Conservation (phyloP, 2,113 vertebrate genomes). For the Antennarius striatus region DNA sequence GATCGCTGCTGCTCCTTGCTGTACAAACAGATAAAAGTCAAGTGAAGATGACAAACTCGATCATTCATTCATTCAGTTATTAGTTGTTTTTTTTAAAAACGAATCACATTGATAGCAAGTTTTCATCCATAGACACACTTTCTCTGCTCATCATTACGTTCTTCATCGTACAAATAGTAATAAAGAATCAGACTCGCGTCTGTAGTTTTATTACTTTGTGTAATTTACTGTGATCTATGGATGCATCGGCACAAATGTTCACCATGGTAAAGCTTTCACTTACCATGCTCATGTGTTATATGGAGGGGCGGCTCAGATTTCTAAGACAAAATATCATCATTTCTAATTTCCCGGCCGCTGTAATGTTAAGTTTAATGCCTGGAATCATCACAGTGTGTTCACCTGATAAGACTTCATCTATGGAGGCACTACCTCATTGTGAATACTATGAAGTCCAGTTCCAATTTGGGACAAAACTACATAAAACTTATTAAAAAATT, state of each 20-base stretch:
- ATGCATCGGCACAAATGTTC: slow-evolving; percentile 50
- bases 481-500: no score
- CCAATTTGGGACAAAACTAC: no score
- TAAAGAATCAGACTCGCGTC: slow-evolving; percentile 11
- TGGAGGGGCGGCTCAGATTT: slow-evolving; percentile 5
- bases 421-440: neutral
- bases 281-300: slow-evolving; percentile 52
- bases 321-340: neutral
- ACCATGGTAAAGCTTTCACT: slow-evolving; percentile 56
- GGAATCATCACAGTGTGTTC: neutral
- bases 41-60: neutral
- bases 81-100: no score
- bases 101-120: no score
- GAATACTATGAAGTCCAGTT: no score
- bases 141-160: neutral
- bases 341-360: neutral
- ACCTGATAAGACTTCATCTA: slow-evolving; percentile 1
- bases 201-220: no score
- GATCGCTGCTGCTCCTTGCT: slow-evolving; percentile 92
- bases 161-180: neutral
- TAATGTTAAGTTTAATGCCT: neutral
- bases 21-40: slow-evolving; percentile 45
- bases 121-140: no score
- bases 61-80: no score
- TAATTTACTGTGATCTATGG: slow-evolving; percentile 45